Evolutionary conservation across 2,113 vertebrate genomes (phyloP).

Genomic region (Saguinus imperator): DNA sequence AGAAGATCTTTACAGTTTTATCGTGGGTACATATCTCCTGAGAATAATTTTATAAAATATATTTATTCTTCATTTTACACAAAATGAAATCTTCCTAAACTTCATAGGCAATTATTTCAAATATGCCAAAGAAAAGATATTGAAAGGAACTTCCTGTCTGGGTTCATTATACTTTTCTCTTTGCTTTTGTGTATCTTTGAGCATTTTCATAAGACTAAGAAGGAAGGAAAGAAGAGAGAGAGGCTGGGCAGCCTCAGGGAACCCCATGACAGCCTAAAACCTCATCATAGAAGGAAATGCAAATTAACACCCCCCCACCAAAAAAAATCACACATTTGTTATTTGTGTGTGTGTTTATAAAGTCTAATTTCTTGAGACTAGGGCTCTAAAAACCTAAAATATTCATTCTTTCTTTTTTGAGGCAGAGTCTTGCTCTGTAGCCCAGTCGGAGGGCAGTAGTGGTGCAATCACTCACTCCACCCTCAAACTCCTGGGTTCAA

Average conservation of each 20-base stretch:
- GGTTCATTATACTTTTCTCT: conserved; percentile 26
- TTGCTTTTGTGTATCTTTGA: background rate
- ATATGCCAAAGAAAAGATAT: conserved; percentile 35
- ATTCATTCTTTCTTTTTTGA: background rate
- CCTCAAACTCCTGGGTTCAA: no score
- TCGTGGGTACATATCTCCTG: background rate
- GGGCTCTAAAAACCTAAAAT: background rate
- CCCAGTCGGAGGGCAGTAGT: no score
- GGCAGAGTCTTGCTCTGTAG: no score
- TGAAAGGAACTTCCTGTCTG: conserved; percentile 30
- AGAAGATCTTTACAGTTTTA: conserved; percentile 30
- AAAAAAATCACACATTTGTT: background rate
- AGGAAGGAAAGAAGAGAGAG: background rate
- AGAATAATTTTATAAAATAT: conserved; percentile 54
- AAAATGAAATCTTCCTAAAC: conserved; percentile 50
- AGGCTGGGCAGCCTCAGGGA: background rate
- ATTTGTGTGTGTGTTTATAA: background rate
- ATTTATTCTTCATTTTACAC: conserved; percentile 52
- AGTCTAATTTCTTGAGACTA: background rate
- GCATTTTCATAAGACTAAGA: conserved; percentile 22
- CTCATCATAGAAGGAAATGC: background rate
- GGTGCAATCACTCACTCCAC: no score
- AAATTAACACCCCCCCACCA: background rate
- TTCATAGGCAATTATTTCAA: conserved; percentile 32
- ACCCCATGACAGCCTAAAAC: background rate